A percentile compares a stretch with the other conserved stretches of the same genome.
Conservation (phyloP, 2,888 invertebrate species). For the Machimus atricapillus region DNA sequence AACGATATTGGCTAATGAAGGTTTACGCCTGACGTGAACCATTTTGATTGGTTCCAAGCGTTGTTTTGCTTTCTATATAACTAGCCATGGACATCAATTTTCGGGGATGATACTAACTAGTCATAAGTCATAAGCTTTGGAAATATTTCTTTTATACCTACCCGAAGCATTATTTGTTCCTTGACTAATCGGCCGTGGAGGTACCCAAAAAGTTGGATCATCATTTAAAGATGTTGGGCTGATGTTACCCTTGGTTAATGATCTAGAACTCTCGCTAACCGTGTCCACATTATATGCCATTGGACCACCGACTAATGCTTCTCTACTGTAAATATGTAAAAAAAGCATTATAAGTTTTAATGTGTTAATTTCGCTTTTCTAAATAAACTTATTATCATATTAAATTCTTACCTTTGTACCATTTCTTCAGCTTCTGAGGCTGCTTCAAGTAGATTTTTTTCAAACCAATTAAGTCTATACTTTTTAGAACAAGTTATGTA, state of each 20-base stretch:
- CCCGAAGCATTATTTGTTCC: slow-evolving; percentile 52
- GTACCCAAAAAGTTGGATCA: slow-evolving; percentile 64
- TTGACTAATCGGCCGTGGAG: slow-evolving; percentile 51
- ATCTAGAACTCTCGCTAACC: slow-evolving; percentile 59
- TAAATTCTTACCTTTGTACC: slow-evolving; percentile 57
- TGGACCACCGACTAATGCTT: slow-evolving; percentile 60
- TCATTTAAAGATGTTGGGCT: slow-evolving; percentile 62
- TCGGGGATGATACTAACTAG: no score
- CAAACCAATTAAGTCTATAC: slow-evolving; percentile 69
- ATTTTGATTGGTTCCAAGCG: background rate
- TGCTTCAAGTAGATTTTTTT: slow-evolving; percentile 66
- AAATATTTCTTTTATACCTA: slow-evolving; percentile 12
- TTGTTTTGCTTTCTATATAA: no score
- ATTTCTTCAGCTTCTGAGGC: slow-evolving; percentile 61
- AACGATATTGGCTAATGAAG: background rate
- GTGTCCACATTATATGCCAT: slow-evolving; percentile 61
- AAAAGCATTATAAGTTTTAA: slow-evolving; percentile 22
- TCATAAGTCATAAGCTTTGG: background rate
- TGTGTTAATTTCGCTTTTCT: no score
- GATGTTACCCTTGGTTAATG: slow-evolving; percentile 54
- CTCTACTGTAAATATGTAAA: slow-evolving; percentile 58
- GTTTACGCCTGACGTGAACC: background rate
- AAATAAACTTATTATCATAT: background rate
- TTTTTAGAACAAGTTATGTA: slow-evolving; percentile 66
- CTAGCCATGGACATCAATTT: background rate